Evolutionary conservation across 2,113 vertebrate genomes (phyloP).

Genomic region (Rhinoderma darwinii): DNA sequence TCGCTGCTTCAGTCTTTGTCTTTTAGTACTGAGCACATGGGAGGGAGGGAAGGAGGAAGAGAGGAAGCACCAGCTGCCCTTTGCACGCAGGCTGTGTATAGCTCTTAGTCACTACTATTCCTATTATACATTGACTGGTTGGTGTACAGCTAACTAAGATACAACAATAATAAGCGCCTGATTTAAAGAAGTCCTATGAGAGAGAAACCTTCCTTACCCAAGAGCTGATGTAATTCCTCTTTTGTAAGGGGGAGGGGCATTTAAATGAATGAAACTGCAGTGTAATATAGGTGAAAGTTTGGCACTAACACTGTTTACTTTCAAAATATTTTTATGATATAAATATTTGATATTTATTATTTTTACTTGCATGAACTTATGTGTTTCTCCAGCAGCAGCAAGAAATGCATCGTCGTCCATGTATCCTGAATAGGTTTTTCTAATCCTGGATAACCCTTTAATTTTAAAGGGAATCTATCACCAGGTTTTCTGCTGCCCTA

Average conservation of each 20-base stretch:
- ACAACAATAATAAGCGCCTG: slow-evolving; percentile 32
- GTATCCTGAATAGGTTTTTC: too few species aligned
- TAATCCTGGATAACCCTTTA: too few species aligned
- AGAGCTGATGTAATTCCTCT: slow-evolving; percentile 1
- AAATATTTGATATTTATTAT: too few species aligned
- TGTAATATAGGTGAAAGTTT: too few species aligned
- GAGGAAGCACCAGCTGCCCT: slow-evolving; percentile 65
- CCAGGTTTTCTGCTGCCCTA: too few species aligned
- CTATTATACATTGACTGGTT: slow-evolving; percentile 61
- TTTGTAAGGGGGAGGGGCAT: background rate
- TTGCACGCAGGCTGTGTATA: slow-evolving; percentile 65
- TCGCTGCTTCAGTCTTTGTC: slow-evolving; percentile 62
- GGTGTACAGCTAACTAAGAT: background rate
- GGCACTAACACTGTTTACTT: too few species aligned
- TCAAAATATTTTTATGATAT: too few species aligned
- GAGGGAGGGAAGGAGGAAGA: background rate
- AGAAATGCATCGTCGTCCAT: too few species aligned
- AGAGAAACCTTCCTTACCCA: background rate
- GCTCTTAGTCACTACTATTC: slow-evolving; percentile 53
- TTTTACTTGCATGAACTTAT: too few species aligned
- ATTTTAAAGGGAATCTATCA: too few species aligned
- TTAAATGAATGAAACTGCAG: background rate
- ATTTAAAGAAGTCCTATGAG: background rate
- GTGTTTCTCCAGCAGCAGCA: too few species aligned
- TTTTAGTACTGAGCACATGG: slow-evolving; percentile 37